Evolutionary conservation across 2,888 invertebrate species (phyloP), one percentile per base, ranked within the genome.

Genomic region (Merodon equestris): DNA sequence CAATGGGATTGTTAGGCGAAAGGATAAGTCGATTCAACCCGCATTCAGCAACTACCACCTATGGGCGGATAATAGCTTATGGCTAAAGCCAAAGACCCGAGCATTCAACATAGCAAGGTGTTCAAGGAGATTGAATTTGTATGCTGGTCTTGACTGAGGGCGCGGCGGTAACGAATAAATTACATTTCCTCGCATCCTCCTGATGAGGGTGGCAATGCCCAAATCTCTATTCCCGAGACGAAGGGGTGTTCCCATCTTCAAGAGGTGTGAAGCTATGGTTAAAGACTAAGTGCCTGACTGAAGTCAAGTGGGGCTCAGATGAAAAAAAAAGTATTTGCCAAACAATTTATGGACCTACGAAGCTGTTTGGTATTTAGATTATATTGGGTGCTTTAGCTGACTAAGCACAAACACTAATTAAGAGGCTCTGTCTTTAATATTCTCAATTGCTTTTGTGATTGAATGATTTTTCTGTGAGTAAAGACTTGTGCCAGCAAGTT

Each of bases 221-320:
- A 63, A 58, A 63, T 40, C 18, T 36, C 27, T 27, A 4, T 7
- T 27, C 27, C 3, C 27, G 2, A 27, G 27, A 27, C 27, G 44
- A 17, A 40, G 53, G 58, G 19, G 58, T 57, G 42, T 10, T 51
- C 47, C 18, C 18, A 38, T 18, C 68, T 79, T 64, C 56, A 74
- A 70, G 76, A 70, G 64, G 74, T 64, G 64, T 70, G 58, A 56
- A 45, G 68, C 36, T 74, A 56, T 74, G 70, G 68, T 79, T 74
- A 57, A 73, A 74, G 57, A 34, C 56, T 7, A 7, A 27, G 27
- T 27, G 27, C 7, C 7, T 27, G 27, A 27, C 3, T 27, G 27
- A 27, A 4, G 27, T 2, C 27, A 27, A 27, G 27, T 27, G 27
- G 27, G 27, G 7, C 2, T 27, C 7, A 27, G 2, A 27, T 2